These are phyloP conservation scores for Malurus cyaneus DNA, from an alignment of 2,113 vertebrate genomes.

Conservation along the genomic window DNA sequence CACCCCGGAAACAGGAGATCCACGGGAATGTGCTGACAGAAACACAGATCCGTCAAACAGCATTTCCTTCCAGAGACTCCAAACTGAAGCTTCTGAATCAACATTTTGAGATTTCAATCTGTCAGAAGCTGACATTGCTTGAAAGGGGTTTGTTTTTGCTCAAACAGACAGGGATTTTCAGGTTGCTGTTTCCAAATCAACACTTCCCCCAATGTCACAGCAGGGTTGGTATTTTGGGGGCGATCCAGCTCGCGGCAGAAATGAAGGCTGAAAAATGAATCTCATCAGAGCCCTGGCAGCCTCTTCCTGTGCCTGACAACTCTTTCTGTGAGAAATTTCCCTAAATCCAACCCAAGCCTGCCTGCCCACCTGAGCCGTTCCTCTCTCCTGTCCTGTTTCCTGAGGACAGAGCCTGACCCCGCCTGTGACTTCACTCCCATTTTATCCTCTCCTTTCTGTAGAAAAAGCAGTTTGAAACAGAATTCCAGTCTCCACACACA, in stretches of 20 bases:
- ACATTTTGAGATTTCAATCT: neutral
- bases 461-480: neutral
- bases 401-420: neutral
- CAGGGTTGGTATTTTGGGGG: neutral
- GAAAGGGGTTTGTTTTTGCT: constrained; percentile 12
- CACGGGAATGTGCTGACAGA: neutral
- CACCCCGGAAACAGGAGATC: neutral
- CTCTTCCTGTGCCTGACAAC: neutral
- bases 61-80: neutral
- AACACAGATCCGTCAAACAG: neutral
- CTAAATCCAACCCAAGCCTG: neutral
- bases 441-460: neutral
- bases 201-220: neutral
- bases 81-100: neutral
- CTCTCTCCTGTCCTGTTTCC: neutral
- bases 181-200: constrained; percentile 4
- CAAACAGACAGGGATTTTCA: neutral
- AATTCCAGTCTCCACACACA: neutral
- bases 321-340: neutral
- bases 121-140: neutral
- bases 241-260: neutral
- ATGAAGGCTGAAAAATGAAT: neutral
- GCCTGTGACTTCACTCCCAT: neutral
- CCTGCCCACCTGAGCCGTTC: neutral
- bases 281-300: neutral